Percentiles rank a stretch among this genome's conserved stretches.
phyloP scores from a whole-genome alignment of 2,113 vertebrate species.

The Mus musculus region DNA sequence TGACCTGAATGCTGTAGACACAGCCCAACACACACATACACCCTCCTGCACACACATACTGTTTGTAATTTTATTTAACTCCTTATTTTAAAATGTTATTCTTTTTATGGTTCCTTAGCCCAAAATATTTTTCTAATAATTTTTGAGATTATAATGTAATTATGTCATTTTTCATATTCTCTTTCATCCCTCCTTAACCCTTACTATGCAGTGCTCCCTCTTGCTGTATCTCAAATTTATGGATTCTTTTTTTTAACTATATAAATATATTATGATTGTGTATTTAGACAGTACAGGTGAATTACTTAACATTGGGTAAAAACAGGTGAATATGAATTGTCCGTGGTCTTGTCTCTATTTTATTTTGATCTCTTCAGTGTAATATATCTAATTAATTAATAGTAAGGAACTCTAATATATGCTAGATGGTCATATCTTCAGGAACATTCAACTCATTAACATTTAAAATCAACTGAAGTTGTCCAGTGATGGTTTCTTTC shows the following conservation, averaged over 20 bases:
- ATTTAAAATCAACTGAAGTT: background rate
- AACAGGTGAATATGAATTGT: conserved; percentile 6
- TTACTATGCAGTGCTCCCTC: background rate
- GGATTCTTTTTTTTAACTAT: background rate
- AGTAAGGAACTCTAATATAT: background rate
- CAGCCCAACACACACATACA: background rate
- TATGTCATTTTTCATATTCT: background rate
- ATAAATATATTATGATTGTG: background rate
- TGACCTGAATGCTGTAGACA: background rate
- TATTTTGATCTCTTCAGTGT: conserved; percentile 7
- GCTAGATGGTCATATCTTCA: background rate
- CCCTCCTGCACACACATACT: background rate
- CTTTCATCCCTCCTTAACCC: background rate
- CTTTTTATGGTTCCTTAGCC: background rate
- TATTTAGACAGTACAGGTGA: conserved; percentile 27
- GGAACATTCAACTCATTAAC: background rate
- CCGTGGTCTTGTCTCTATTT: background rate
- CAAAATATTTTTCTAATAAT: background rate
- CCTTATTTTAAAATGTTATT: background rate
- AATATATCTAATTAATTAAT: conserved; percentile 57
- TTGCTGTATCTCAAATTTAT: background rate
- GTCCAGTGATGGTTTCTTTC: conserved; percentile 15
- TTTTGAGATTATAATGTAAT: background rate
- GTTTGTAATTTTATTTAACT: background rate
- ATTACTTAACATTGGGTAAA: conserved; percentile 44